phyloP scores from a whole-genome alignment of 2,797 vertebrate species.

The Netta rufina region DNA sequence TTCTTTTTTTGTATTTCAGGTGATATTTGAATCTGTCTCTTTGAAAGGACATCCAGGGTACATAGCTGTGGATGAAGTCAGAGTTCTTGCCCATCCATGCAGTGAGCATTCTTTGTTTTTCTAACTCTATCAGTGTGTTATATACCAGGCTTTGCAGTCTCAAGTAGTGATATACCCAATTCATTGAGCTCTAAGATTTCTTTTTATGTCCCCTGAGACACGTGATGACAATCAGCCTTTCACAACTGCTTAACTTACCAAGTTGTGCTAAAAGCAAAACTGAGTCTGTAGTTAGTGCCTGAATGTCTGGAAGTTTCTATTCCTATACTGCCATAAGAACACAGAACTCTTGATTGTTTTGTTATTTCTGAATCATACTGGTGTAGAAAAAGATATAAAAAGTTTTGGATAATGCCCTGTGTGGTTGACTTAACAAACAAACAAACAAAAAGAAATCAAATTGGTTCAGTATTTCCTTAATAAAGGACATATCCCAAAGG shows the following conservation, averaged over 20 bases:
- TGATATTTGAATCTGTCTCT: slow-evolving; percentile 95
- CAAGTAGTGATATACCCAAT: not conserved
- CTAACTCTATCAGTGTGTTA: not conserved
- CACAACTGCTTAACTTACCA: slow-evolving; percentile 47
- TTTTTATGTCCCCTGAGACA: slow-evolving; percentile 21
- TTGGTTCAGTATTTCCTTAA: slow-evolving; percentile 45
- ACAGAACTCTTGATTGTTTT: slow-evolving; percentile 56
- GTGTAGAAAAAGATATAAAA: slow-evolving; percentile 61
- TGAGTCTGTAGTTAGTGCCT: slow-evolving; percentile 31
- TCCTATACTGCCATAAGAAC: slow-evolving; percentile 40
- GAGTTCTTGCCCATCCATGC: slow-evolving; percentile 95
- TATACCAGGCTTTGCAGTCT: not conserved
- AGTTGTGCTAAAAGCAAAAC: slow-evolving; percentile 34
- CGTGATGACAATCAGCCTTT: slow-evolving; percentile 55
- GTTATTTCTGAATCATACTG: slow-evolving; percentile 57
- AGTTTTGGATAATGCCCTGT: slow-evolving; percentile 28
- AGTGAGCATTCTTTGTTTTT: slow-evolving; percentile 82
- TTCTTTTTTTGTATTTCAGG: slow-evolving; percentile 80
- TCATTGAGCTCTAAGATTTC: slow-evolving; percentile 35
- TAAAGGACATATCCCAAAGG: slow-evolving; percentile 40
- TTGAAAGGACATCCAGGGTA: slow-evolving; percentile 93
- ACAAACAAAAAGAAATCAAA: slow-evolving; percentile 40
- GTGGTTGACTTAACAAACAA: slow-evolving; percentile 42
- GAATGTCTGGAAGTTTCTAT: slow-evolving; percentile 37
- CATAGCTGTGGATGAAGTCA: slow-evolving; percentile 95